Base-by-base conservation (phyloP, 2,797 vertebrate species). In the Channa striata region DNA sequence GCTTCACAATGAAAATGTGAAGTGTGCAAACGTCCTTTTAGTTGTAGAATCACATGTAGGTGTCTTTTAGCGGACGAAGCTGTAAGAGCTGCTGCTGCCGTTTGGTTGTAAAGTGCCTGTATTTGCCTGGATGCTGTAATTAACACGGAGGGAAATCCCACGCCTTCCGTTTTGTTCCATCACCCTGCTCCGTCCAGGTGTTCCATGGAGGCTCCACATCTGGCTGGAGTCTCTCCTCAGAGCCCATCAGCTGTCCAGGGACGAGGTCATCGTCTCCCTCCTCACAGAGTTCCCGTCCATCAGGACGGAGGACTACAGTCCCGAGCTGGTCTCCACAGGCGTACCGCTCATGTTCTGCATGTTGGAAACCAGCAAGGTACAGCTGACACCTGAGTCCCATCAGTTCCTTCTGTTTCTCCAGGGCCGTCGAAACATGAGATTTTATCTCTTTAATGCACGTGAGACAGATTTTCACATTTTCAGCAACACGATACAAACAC, bases 121-220 rank as follows among this genome's bases (percentile, higher is more conserved):
- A 13, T 11, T 51, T 40, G 13, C 36, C 5, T n/a, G 2, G 43
- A 7, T n/a, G 16, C 23, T 43, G 12, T n/a, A n/a, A n/a, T n/a
- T n/a, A n/a, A n/a, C n/a, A n/a, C n/a, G n/a, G n/a, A n/a, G n/a
- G n/a, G n/a, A n/a, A n/a, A 43, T 14, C 34, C 43, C 14, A 0
- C 25, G 6, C 16, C 10, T 17, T 4, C 1, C 19, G 6, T 19
- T 14, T 2, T 30, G 19, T 5, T 9, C 5, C 25, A 3, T 40
- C 6, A 13, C 2, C n/a, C 56, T 47, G 30, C 43, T 46, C 17
- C 48, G 30, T 53, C 40, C 91, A 99, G 97, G 97, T 11, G 94
- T 98, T 13, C 93, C 96, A 8, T 99, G 97, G 97, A 96, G 95
- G 89, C 92, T 97, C 19, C 96, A 99, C 0, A 90, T 95, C 73